Percentiles rank a stretch among this genome's conserved stretches.
These are phyloP conservation scores for Hermatobates lingyangjiaoensis DNA, from an alignment of 1,140 invertebrate species.

Conservation along the genomic window DNA sequence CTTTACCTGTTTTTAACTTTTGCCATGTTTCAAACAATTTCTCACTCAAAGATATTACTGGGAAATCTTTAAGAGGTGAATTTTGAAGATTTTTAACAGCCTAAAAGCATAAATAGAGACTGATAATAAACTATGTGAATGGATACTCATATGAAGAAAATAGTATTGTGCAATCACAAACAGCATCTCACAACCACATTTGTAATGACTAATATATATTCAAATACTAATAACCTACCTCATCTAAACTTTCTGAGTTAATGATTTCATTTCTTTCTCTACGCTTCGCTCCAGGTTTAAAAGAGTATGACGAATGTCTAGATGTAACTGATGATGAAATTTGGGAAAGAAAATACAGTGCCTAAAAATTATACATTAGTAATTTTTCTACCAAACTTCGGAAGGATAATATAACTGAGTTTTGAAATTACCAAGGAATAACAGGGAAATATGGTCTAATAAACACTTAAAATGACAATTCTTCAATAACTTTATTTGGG, in stretches of 20 bases:
- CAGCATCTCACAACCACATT: neutral
- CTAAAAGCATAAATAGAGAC: neutral
- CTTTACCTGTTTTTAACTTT: neutral
- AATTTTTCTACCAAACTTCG: neutral
- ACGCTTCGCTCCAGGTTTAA: neutral
- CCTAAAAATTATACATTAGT: neutral
- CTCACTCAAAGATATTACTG: neutral
- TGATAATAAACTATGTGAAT: neutral
- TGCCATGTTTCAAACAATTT: neutral
- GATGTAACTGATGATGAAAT: neutral
- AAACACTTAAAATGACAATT: neutral
- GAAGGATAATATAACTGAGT: neutral
- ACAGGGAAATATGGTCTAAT: neutral
- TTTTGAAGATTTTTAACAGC: neutral
- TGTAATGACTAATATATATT: neutral
- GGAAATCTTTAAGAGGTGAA: neutral
- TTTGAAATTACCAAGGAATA: neutral
- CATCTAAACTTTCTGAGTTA: slow-evolving; percentile 4
- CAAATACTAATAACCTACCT: neutral
- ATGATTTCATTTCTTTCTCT: neutral
- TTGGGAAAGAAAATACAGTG: slow-evolving; percentile 4
- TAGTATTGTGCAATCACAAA: neutral
- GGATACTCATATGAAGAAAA: neutral
- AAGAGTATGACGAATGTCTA: neutral
- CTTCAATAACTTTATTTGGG: neutral